phyloP scores from a whole-genome alignment of 2,113 vertebrate species.

The Otis tarda region DNA sequence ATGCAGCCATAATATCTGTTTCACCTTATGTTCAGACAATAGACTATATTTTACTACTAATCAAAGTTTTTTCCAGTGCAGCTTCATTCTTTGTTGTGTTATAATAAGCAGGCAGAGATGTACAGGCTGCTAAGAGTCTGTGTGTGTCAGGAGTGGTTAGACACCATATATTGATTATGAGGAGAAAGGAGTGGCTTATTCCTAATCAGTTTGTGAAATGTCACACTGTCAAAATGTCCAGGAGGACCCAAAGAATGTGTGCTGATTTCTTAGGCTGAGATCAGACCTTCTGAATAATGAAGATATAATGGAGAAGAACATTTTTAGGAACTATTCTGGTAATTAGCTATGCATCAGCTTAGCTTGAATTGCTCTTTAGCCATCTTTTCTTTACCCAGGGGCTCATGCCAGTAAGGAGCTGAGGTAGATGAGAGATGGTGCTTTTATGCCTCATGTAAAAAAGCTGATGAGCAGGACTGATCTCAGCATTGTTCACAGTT shows the following conservation, averaged over 20 bases:
- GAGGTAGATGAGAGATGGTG: not conserved
- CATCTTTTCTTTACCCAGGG: not conserved
- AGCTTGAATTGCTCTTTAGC: not conserved
- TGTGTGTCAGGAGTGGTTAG: not conserved
- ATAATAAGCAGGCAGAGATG: not conserved
- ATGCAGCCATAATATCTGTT: not conserved
- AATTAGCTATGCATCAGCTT: not conserved
- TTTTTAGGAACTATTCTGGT: not conserved
- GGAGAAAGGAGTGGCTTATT: not conserved
- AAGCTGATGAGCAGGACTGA: not conserved
- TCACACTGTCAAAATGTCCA: not conserved
- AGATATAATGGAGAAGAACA: not conserved
- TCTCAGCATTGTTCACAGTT: not conserved
- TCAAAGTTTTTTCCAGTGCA: not conserved
- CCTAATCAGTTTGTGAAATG: not conserved
- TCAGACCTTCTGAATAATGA: not conserved
- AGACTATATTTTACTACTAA: not conserved
- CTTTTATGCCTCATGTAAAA: not conserved
- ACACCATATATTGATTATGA: not conserved
- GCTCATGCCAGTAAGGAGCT: not conserved
- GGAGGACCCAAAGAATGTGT: not conserved
- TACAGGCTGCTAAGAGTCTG: not conserved
- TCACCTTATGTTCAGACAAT: constrained; percentile 7
- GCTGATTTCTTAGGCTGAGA: not conserved
- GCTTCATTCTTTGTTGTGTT: not conserved